Evolutionary conservation across 1,140 invertebrate genomes (phyloP).

Genomic region (Drosophila nigromelanica): DNA sequence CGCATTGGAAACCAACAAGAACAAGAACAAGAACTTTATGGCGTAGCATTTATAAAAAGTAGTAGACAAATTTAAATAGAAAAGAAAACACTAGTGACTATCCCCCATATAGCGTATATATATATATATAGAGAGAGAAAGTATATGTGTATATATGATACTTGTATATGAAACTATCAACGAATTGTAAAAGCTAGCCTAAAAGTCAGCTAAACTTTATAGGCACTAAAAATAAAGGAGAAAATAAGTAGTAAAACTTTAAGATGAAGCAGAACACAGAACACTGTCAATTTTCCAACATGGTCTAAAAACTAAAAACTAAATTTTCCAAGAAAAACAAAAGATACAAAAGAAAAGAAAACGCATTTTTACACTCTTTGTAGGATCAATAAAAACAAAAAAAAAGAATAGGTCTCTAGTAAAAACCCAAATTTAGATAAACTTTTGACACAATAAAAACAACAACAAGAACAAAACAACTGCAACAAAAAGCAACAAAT

Average conservation of each 20-base stretch:
- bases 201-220: slow-evolving; percentile 17
- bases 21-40: slow-evolving; percentile 58
- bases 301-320: slow-evolving; percentile 49
- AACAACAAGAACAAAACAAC: slow-evolving; percentile 22
- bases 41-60: slow-evolving; percentile 71
- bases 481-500: slow-evolving; percentile 41
- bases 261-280: slow-evolving; percentile 44
- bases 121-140: slow-evolving; percentile 8
- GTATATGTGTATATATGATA: slow-evolving; percentile 19
- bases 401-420: neutral
- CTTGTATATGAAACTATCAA: slow-evolving; percentile 68
- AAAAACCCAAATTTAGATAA: slow-evolving; percentile 66
- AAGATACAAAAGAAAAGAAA: slow-evolving; percentile 9
- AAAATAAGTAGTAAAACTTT: slow-evolving; percentile 21
- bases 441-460: slow-evolving; percentile 48
- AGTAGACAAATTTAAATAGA: slow-evolving; percentile 12
- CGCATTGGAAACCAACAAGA: neutral
- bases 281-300: slow-evolving; percentile 76
- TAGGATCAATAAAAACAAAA: slow-evolving; percentile 44
- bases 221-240: neutral
- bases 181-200: slow-evolving; percentile 72
- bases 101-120: slow-evolving; percentile 30
- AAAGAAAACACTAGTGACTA: slow-evolving; percentile 43
- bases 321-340: slow-evolving; percentile 21
- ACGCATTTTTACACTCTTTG: slow-evolving; percentile 73